Base-by-base conservation (phyloP, 2,113 vertebrate species). In the Puma concolor region DNA sequence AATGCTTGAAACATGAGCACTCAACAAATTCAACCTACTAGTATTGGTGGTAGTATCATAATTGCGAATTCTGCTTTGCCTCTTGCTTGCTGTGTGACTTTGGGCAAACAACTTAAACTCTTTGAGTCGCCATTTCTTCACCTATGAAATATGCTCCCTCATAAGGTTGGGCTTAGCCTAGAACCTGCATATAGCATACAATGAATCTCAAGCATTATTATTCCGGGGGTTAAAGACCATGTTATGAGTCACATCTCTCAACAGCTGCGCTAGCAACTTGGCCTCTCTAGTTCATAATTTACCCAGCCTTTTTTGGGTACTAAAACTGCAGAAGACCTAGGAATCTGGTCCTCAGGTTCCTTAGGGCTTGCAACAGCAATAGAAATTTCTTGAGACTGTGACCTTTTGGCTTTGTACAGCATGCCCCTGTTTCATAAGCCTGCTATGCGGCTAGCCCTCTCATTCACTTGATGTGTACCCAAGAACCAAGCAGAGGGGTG, bases 21-120 rank as follows among this genome's bases (percentile, higher is more conserved):
- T 67, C 57, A 85, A 44, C 17, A 94, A 7, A 63, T 79, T 80
- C 76, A 81, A 92, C 60, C 41, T 81, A 50, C 36, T 85, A 60
- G 12, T 80, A 63, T 66, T 87, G 38, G 50, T 57, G 71, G 54
- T 86, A 82, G 44, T 54, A 44, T 23, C 17, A 16, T 5, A 80
- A 63, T 52, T 84, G 84, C 13, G 48, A 57, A 83, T 81, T 93
- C 19, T 52, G 50, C 48, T 84, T 97, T 94, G 52, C n/a, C n/a
- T 89, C 82, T 95, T 85, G 36, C n/a, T 95, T 94, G 72, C 44
- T 86, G 36, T 76, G 60, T 91, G 33, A 38, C 64, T 97, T 69
- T 60, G 57, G 52, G 52, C 23, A 94, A 89, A 86, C 38, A 38
- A 79, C 41, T 48, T 77, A 23, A 93, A 57, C 23, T 95, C 27